A percentile compares a stretch with the other conserved stretches of the same genome.
phyloP scores from a whole-genome alignment of 2,797 vertebrate species.

The Phoxinus dragarum region DNA sequence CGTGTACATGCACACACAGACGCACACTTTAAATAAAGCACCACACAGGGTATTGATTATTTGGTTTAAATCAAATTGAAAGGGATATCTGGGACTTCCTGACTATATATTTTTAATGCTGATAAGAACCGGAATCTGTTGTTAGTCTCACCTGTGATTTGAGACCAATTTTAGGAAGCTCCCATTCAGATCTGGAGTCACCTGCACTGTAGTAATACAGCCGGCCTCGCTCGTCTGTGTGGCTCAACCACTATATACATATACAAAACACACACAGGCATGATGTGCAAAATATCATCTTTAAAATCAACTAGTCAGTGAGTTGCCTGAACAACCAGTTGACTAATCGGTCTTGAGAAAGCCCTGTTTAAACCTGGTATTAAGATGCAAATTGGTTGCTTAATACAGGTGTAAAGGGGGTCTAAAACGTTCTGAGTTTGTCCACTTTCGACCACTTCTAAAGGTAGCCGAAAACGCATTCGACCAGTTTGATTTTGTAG shows the following conservation, averaged over 20 bases:
- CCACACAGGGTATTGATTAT: neutral
- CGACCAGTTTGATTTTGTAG: no score
- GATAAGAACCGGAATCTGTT: neutral
- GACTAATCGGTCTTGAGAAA: neutral
- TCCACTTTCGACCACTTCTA: no score
- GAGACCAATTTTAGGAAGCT: slow-evolving; percentile 89
- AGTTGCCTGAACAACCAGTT: neutral
- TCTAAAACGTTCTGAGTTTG: neutral
- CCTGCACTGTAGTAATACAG: slow-evolving; percentile 94
- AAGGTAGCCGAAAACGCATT: no score
- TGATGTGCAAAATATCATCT: neutral
- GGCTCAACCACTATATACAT: slow-evolving; percentile 89
- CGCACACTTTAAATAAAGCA: neutral
- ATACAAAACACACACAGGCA: slow-evolving; percentile 34
- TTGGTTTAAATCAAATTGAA: slow-evolving; percentile 5
- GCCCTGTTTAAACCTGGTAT: neutral
- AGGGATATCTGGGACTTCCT: neutral
- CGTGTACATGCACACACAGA: slow-evolving; percentile 14
- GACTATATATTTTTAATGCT: slow-evolving; percentile 11
- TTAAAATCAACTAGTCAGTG: neutral
- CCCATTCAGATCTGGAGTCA: slow-evolving; percentile 94
- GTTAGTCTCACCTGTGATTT: slow-evolving; percentile 42
- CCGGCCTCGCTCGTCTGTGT: slow-evolving; percentile 91
- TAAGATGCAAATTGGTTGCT: neutral
- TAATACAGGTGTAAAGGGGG: neutral